phyloP scores from a whole-genome alignment of 2,888 invertebrate genomes.

The Andrena bucephala region DNA sequence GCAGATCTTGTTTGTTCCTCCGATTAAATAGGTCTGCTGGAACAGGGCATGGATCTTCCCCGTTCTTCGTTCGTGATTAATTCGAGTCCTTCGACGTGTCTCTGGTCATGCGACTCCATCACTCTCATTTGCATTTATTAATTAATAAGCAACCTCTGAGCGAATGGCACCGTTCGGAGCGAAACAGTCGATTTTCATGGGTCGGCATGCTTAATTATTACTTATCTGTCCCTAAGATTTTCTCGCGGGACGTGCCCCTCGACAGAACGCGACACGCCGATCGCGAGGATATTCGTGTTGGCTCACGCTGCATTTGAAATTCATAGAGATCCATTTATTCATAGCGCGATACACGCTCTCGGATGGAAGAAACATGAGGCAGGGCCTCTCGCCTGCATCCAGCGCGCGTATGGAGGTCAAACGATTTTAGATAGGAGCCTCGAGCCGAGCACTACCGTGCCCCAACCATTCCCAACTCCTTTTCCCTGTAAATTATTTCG shows the following conservation, averaged over 20 bases:
- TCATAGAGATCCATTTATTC: constrained; percentile 69
- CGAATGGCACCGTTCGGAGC: neutral
- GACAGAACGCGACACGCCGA: neutral
- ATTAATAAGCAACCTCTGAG: constrained; percentile 17
- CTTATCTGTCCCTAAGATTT: constrained; percentile 10
- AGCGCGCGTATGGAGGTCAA: constrained; percentile 60
- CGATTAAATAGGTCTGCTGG: constrained; percentile 37
- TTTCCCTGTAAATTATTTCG: neutral
- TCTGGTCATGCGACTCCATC: neutral
- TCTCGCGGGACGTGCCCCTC: neutral
- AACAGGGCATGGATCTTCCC: neutral
- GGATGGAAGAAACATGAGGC: constrained; percentile 66
- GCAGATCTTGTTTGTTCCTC: constrained; percentile 31
- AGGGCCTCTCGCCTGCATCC: constrained; percentile 37
- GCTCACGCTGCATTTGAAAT: constrained; percentile 58
- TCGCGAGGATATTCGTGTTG: constrained; percentile 15
- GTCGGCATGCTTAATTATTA: constrained; percentile 24
- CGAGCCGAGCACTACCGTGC: constrained; percentile 27
- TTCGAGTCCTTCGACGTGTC: neutral
- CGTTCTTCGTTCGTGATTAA: constrained; percentile 17
- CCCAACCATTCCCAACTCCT: neutral
- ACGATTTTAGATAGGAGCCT: constrained; percentile 49
- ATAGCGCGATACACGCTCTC: constrained; percentile 59
- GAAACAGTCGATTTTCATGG: constrained; percentile 1
- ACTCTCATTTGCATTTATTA: neutral